phyloP scores from a whole-genome alignment of 2,888 invertebrate genomes.

The Drosophila rubida region DNA sequence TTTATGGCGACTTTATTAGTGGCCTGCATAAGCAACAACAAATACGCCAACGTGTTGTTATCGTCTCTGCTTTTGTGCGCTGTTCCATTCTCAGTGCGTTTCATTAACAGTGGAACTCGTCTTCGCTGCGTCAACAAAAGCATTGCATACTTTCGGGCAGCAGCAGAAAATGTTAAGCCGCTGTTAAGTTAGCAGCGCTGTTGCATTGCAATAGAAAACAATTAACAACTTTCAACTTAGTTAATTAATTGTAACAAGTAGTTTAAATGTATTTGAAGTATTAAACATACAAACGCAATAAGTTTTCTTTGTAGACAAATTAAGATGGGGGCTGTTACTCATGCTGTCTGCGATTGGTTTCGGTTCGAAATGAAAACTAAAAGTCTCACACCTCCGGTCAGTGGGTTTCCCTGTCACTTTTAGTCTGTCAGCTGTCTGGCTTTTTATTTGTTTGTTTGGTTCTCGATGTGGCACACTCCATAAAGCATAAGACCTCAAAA shows the following conservation, averaged over 20 bases:
- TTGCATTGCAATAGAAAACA: not conserved
- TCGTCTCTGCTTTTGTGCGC: constrained; percentile 1
- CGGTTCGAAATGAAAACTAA: constrained; percentile 7
- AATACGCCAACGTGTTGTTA: constrained; percentile 3
- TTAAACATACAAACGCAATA: not conserved
- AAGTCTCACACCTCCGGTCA: not conserved
- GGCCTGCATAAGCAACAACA: constrained; percentile 13
- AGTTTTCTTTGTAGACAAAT: not conserved
- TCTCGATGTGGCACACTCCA: constrained; percentile 62
- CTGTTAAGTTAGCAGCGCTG: constrained; percentile 18
- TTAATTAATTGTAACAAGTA: not conserved
- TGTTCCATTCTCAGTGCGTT: constrained; percentile 20
- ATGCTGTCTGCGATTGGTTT: not conserved
- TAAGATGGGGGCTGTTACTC: not conserved
- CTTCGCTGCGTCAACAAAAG: not conserved
- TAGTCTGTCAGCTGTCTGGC: constrained; percentile 47
- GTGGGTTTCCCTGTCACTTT: constrained; percentile 24
- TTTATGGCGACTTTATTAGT: constrained; percentile 22
- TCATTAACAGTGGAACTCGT: constrained; percentile 18
- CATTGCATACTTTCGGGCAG: constrained; percentile 44
- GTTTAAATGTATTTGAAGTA: not conserved
- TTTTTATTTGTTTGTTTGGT: constrained; percentile 24
- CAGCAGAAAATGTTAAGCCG: not conserved
- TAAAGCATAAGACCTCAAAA: constrained; percentile 59
- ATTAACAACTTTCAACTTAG: not conserved